A percentile compares a stretch with the other conserved stretches of the same genome.
These are phyloP conservation scores for Drosophila rufa DNA, from an alignment of 1,140 invertebrate genomes.

Conservation along the genomic window DNA sequence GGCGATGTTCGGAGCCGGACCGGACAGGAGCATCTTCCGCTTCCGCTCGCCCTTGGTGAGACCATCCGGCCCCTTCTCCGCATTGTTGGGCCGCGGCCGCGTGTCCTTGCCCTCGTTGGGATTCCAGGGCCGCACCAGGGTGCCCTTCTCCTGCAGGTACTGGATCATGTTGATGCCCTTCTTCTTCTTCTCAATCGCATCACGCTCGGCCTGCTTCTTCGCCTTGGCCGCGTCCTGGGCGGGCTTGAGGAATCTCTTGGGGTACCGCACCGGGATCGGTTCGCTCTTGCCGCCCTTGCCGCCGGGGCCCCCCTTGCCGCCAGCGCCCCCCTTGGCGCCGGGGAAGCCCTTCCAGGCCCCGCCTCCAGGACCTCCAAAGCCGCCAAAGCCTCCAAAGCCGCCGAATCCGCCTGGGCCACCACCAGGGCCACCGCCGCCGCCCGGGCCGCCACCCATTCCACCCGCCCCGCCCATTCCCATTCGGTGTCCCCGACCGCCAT, in stretches of 20 bases:
- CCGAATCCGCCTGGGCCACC: neutral
- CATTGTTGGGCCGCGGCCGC: neutral
- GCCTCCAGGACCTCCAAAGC: slow-evolving; percentile 1
- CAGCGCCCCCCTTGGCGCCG: neutral
- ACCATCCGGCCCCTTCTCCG: neutral
- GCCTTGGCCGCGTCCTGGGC: slow-evolving; percentile 23
- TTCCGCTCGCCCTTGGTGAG: slow-evolving; percentile 2
- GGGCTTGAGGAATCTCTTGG: slow-evolving; percentile 28
- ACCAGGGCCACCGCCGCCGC: no score
- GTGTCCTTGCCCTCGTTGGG: slow-evolving; percentile 32
- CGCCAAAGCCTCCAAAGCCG: neutral
- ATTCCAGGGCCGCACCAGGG: slow-evolving; percentile 33
- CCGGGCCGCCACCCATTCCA: neutral
- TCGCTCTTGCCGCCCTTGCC: neutral
- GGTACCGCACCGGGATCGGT: slow-evolving; percentile 44
- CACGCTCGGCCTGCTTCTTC: neutral
- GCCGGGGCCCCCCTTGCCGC: neutral
- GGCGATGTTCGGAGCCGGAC: neutral
- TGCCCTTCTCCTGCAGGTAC: slow-evolving; percentile 37
- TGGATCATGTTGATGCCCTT: slow-evolving; percentile 50
- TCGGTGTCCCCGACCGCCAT: neutral
- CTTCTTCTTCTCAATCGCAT: slow-evolving; percentile 12
- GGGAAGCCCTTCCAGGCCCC: slow-evolving; percentile 8
- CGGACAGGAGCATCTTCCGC: slow-evolving; percentile 8
- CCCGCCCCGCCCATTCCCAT: neutral